Percentiles rank a stretch among this genome's conserved stretches.
Evolutionary conservation across 2,113 vertebrate genomes (phyloP).

Genomic region (Lagopus leucura): DNA sequence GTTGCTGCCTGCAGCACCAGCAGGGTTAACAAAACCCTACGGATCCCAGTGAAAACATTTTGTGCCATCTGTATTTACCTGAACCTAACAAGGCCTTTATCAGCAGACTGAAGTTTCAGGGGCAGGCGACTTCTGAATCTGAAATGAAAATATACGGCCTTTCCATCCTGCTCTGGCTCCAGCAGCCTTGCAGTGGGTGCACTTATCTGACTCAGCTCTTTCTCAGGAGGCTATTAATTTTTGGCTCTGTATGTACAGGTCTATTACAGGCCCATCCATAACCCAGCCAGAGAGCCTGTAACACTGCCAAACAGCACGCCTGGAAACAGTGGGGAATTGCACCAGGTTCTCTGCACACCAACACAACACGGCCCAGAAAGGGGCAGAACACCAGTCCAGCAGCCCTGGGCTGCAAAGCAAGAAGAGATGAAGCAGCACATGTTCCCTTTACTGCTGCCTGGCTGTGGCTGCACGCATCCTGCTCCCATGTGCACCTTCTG

Average conservation of each 20-base stretch:
- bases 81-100: not conserved
- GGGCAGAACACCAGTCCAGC: not conserved
- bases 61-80: not conserved
- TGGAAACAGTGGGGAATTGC: not conserved
- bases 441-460: not conserved
- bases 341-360: not conserved
- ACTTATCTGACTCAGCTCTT: constrained; percentile 35
- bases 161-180: not conserved
- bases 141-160: not conserved
- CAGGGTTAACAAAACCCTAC: not conserved
- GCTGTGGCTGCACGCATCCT: fast-evolving
- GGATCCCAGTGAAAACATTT: not conserved
- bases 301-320: fast-evolving
- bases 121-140: not conserved
- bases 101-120: not conserved
- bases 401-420: not conserved
- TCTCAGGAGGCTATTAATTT: constrained; percentile 12
- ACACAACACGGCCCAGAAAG: fast-evolving
- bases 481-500: not conserved
- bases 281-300: not conserved
- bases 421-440: fast-evolving
- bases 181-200: not conserved
- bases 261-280: not conserved
- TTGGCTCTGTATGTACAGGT: not conserved
- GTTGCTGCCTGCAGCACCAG: not conserved